Evolutionary conservation across 1,140 invertebrate genomes (phyloP), one percentile per base, ranked within the genome.

Genomic region (Chelonus insularis): DNA sequence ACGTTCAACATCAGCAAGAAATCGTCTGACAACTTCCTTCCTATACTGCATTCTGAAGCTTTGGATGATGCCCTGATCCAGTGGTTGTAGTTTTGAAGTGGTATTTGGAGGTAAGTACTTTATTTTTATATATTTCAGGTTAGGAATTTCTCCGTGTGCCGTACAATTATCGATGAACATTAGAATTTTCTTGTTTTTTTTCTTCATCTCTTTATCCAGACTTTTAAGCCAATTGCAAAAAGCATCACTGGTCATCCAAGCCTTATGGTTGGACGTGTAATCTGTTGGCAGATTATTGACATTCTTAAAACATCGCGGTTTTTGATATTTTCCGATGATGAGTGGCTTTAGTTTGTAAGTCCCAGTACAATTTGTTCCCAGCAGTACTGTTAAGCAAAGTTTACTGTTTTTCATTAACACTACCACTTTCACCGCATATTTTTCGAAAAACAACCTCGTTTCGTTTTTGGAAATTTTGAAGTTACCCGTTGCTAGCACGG

Each of bases 131-230:
- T 75, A 71, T 59, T 61, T 55, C 6, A 75, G 6, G 6, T 72
- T 60, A 34, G 70, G 54, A 8, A 65, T 60, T n/a, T 29, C 41
- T 37, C 58, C 57, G 66, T 84, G 81, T 39, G 78, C 72, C 37
- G 75, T 62, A 67, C 75, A 83, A 65, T 83, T 84, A 62, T 84
- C 79, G 39, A 84, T 65, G 58, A 84, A 75, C 25, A 84, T 58
- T 6, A 83, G 52, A 58, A 81, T 80, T 70, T 81, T 78, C 60
- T 76, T 54, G 62, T 76, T 77, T 60, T 75, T 43, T 21, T 18
- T 68, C 39, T 59, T 54, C 66, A 76, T 72, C 52, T 70, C 57
- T 18, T 65, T 66, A 66, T 78, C 68, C 20, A 79, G 32, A 16
- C 70, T 69, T 62, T 60, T 57, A 16, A 81, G 62, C 69, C 68